These are phyloP conservation scores for Sardinella longiceps DNA, from an alignment of 2,797 vertebrate species.

Conservation along the genomic window DNA sequence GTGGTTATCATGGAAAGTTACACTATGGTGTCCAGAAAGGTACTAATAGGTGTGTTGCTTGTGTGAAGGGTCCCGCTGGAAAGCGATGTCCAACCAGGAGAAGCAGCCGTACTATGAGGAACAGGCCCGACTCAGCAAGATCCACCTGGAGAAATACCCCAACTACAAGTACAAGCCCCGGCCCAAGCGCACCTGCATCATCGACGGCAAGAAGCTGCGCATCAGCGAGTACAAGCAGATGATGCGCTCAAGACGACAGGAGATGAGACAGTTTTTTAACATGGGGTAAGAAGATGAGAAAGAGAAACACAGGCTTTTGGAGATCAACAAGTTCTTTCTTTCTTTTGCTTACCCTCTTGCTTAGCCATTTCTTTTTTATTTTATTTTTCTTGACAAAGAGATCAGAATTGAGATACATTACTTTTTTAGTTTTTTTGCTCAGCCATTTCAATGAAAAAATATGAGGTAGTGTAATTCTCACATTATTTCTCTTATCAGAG, in stretches of 20 bases:
- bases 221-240: conserved; percentile 99
- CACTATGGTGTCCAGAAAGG: too few relatives aligned
- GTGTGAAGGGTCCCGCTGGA: conserved; percentile 93
- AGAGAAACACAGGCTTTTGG: background rate
- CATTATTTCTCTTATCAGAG: background rate
- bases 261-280: conserved; percentile 99
- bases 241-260: conserved; percentile 97
- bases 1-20: too few relatives aligned
- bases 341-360: background rate
- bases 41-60: background rate
- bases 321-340: background rate
- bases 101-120: conserved; percentile 99
- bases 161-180: conserved; percentile 99
- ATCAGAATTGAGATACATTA: too few relatives aligned
- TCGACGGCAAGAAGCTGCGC: conserved; percentile 96
- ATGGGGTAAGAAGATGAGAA: conserved; percentile 81
- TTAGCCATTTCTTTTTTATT: background rate
- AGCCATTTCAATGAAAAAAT: background rate
- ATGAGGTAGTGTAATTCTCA: background rate
- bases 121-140: conserved; percentile 97
- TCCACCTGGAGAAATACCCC: conserved; percentile 98
- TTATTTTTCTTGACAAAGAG: too few relatives aligned
- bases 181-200: conserved; percentile 98
- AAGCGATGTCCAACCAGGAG: conserved; percentile 98
- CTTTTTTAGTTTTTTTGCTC: too few relatives aligned